phyloP scores from a whole-genome alignment of 2,797 vertebrate genomes.

The Astyanax mexicanus region DNA sequence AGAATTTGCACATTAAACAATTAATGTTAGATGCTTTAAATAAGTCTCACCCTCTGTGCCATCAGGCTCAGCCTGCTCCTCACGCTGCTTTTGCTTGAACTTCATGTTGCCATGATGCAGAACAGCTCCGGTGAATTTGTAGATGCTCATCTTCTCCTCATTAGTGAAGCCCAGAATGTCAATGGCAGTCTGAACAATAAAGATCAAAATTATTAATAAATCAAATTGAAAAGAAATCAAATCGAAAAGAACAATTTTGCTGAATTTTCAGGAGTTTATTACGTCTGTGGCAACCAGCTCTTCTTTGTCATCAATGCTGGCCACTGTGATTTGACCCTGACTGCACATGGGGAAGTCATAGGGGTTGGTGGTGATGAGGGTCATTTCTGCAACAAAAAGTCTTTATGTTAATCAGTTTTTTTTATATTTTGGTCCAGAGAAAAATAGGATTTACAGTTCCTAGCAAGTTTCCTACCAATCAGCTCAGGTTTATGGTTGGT shows the following conservation, averaged over 20 bases:
- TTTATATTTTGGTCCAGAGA: neutral
- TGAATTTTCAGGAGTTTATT: too few species aligned
- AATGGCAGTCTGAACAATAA: slow-evolving; percentile 69
- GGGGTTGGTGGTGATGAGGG: slow-evolving; percentile 89
- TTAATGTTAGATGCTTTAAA: neutral
- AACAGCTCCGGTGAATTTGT: slow-evolving; percentile 78
- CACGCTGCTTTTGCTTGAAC: slow-evolving; percentile 82
- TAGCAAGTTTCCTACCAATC: slow-evolving; percentile 73
- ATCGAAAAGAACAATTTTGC: too few species aligned
- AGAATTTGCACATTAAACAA: neutral
- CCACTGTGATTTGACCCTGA: too few species aligned
- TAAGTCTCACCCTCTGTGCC: slow-evolving; percentile 74
- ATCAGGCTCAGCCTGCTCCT: slow-evolving; percentile 81
- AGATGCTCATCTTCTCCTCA: slow-evolving; percentile 78
- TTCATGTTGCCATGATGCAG: slow-evolving; percentile 81
- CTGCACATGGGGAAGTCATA: slow-evolving; percentile 87
- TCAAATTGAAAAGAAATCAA: too few species aligned
- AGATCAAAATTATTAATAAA: neutral
- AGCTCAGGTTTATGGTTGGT: slow-evolving; percentile 88
- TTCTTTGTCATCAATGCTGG: too few species aligned
- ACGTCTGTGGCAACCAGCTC: too few species aligned
- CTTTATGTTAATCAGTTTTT: neutral
- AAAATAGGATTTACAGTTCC: neutral
- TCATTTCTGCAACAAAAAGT: slow-evolving; percentile 76
- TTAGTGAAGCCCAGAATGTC: slow-evolving; percentile 76